A percentile compares a stretch with the other conserved stretches of the same genome.
Conservation (phyloP, 2,113 vertebrate genomes). For the Tricholaema leucomelas region DNA sequence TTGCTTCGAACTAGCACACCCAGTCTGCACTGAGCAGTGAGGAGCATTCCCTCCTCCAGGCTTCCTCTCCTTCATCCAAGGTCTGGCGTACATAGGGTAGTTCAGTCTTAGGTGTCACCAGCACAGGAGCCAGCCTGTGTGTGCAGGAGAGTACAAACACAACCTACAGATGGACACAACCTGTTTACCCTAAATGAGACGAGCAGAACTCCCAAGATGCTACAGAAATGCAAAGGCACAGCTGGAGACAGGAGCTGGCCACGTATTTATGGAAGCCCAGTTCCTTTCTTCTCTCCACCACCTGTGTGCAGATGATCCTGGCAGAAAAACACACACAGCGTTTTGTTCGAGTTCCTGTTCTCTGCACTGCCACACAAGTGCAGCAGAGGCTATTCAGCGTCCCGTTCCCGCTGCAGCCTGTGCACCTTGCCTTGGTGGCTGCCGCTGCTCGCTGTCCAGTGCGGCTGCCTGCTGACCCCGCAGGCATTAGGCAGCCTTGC, state of each 20-base stretch:
- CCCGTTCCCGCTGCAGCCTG: neutral
- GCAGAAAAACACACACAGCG: neutral
- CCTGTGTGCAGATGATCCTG: neutral
- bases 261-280: neutral
- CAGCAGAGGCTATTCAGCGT: neutral
- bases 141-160: neutral
- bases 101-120: too few relatives aligned
- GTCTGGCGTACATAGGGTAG: too few relatives aligned
- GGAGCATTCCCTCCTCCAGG: too few relatives aligned
- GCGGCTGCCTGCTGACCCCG: constrained; percentile 15
- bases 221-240: neutral
- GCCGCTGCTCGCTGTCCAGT: neutral
- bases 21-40: too few relatives aligned
- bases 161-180: neutral
- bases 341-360: neutral
- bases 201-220: neutral
- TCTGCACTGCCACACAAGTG: neutral
- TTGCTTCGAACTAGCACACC: too few relatives aligned
- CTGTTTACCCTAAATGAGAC: neutral
- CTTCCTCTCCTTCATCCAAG: too few relatives aligned
- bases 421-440: neutral
- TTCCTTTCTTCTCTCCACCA: neutral
- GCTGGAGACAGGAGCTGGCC: neutral
- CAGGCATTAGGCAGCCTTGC: neutral
- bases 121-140: neutral